These are phyloP conservation scores for Drosophila lacicola DNA, from an alignment of 2,888 invertebrate genomes.

Conservation along the genomic window DNA sequence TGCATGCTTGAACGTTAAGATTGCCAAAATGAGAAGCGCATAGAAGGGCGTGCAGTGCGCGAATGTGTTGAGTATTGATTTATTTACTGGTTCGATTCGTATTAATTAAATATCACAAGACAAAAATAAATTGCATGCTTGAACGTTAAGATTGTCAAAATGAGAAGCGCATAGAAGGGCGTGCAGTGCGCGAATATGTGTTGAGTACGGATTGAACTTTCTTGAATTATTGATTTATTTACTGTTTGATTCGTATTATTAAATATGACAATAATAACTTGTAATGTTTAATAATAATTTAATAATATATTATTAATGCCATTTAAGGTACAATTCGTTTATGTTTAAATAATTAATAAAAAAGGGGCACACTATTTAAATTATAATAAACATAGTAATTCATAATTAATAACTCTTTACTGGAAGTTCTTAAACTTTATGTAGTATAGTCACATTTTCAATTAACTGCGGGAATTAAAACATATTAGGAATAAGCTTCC, in stretches of 20 bases:
- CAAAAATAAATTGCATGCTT: slow-evolving; percentile 18
- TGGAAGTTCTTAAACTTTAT: slow-evolving; percentile 18
- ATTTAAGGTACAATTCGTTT: slow-evolving; percentile 75
- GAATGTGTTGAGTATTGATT: slow-evolving; percentile 31
- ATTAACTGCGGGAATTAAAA: slow-evolving; percentile 7
- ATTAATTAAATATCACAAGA: not conserved
- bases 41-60: slow-evolving; percentile 11
- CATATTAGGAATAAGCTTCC: not conserved
- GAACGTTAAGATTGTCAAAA: not conserved
- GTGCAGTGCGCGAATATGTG: slow-evolving; percentile 2
- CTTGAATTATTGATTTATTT: slow-evolving; percentile 61
- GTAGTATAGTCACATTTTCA: not conserved
- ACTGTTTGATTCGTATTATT: slow-evolving; percentile 61
- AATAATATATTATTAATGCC: slow-evolving; percentile 62
- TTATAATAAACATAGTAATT: slow-evolving; percentile 45
- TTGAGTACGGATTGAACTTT: too few species aligned
- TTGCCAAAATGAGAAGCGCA: slow-evolving; percentile 22
- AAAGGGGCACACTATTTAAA: slow-evolving; percentile 27
- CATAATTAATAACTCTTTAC: slow-evolving; percentile 41
- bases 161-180: slow-evolving; percentile 30
- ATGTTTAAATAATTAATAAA: slow-evolving; percentile 48
- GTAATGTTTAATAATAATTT: slow-evolving; percentile 44
- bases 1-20: slow-evolving; percentile 14
- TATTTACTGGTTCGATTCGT: slow-evolving; percentile 38
- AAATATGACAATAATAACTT: slow-evolving; percentile 54